Base-by-base conservation (phyloP, 2,888 invertebrate genomes). In the Synanthedon myopaeformis region DNA sequence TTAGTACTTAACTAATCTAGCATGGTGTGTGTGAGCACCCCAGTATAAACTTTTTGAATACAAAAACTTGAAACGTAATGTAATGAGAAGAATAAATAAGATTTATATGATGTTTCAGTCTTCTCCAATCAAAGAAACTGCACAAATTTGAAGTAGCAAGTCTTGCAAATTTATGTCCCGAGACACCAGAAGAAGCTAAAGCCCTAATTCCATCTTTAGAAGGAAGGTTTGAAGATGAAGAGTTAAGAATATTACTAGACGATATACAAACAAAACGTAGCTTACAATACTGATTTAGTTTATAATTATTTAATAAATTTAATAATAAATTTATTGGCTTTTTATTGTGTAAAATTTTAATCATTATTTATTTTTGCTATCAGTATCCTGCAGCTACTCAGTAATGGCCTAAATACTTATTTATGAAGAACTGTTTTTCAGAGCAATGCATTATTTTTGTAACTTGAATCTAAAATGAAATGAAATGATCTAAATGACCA, bases 111-210 rank as follows among this genome's bases (percentile, higher is more conserved):
- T 54, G 23, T 82, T 90, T 28, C 80, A 97, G 97, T 78, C 90
- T 97, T 55, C 83, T 98, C 52, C 94, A 94, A 89, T 95, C 96
- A 72, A 98, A 98, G 74, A 98, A 97, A 72, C 85, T 98, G 12
- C 99, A 99, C 82, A 99, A 99, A 86, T 99, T 98, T 87, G 99
- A 99, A 82, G 89, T 99, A 55, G 99, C 99, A 0, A 96, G 98
- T 12, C 89, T 99, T 62, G 98, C 98, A 1, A 99, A 99, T 84
- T 87, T 99, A n/a, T 99, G 99, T 70, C 99, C 99, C 0, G 99
- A 99, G 85, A 97, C 96, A 48, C 95, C 98, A 0, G 99, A 99
- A 73, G 99, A 99, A 88, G 98, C 99, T 0, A 99, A 99, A 85
- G 95, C 98, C 14, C 87, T 99, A 11, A 97, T 99, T 72, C 99